A percentile compares a stretch with the other conserved stretches of the same genome.
Conservation (phyloP, 2,797 vertebrate genomes). For the Rhynchotus rufescens region DNA sequence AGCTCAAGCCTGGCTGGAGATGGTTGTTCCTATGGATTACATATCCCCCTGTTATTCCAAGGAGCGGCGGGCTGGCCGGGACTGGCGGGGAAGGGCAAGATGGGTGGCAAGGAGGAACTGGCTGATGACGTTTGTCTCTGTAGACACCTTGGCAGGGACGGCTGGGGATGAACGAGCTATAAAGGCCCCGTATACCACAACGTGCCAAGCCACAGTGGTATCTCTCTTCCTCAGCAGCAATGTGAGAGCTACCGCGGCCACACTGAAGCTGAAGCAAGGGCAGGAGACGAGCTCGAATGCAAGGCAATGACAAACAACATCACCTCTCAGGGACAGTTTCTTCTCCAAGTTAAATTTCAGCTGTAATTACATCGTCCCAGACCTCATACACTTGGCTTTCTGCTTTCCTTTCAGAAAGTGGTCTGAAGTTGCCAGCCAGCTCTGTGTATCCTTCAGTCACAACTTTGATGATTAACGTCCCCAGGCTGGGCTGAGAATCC, state of each 20-base stretch:
- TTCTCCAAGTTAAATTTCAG: slow-evolving; percentile 59
- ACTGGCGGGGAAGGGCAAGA: not conserved
- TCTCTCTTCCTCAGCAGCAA: not conserved
- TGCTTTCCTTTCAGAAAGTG: slow-evolving; percentile 53
- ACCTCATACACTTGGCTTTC: slow-evolving; percentile 25
- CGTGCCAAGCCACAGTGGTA: not conserved
- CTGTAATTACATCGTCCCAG: slow-evolving; percentile 35
- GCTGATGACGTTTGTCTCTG: not conserved
- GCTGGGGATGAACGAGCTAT: not conserved
- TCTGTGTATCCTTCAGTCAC: slow-evolving; percentile 40
- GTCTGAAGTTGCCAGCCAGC: slow-evolving; percentile 50
- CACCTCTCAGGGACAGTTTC: not conserved
- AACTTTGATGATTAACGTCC: slow-evolving; percentile 36
- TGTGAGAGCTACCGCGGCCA: not conserved
- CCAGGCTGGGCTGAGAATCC: slow-evolving; percentile 25
- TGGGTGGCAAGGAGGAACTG: not conserved
- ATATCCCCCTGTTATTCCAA: not conserved
- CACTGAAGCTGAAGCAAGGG: not conserved
- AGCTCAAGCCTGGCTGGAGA: not conserved
- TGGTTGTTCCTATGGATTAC: not conserved
- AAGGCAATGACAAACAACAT: not conserved
- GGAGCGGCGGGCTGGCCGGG: not conserved
- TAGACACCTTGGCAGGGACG: not conserved
- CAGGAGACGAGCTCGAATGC: not conserved
- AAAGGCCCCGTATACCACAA: not conserved